Percentiles rank a stretch among this genome's conserved stretches.
phyloP scores from a whole-genome alignment of 2,797 vertebrate species.

The Percopsis omiscomaycus region DNA sequence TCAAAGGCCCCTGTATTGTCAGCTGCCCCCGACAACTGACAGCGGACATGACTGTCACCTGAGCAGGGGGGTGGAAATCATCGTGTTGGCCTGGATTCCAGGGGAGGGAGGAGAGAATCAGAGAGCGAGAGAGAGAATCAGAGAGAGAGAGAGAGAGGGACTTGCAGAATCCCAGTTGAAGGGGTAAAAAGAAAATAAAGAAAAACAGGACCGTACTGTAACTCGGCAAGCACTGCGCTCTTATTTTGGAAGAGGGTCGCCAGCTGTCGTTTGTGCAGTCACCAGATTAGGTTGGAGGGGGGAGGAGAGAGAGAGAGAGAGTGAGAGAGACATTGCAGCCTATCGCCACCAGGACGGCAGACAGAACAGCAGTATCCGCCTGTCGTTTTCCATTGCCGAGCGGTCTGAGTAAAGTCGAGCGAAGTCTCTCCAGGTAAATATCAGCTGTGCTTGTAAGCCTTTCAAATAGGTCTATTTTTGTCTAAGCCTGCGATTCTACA shows the following conservation, averaged over 20 bases:
- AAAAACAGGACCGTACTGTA: constrained; percentile 76
- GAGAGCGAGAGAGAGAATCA: not conserved
- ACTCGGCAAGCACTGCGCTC: constrained; percentile 63
- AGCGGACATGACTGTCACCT: constrained; percentile 21
- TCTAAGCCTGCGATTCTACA: too few relatives aligned
- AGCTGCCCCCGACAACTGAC: constrained; percentile 5
- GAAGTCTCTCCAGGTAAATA: constrained; percentile 30
- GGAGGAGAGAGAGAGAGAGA: constrained; percentile 31
- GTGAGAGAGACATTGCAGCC: constrained; percentile 11
- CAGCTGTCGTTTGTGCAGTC: constrained; percentile 70
- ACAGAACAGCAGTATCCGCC: too few relatives aligned
- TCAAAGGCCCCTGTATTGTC: constrained; percentile 10
- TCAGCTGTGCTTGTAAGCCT: not conserved
- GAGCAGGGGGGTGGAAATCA: constrained; percentile 14
- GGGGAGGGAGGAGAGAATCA: not conserved
- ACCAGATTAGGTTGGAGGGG: constrained; percentile 64
- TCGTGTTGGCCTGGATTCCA: not conserved
- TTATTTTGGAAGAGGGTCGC: constrained; percentile 82
- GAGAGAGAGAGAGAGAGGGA: constrained; percentile 46
- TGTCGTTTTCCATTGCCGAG: not conserved
- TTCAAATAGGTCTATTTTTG: too few relatives aligned
- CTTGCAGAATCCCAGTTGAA: constrained; percentile 29
- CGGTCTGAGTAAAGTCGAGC: not conserved
- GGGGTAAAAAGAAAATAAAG: constrained; percentile 54
- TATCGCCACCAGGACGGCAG: not conserved